phyloP scores from a whole-genome alignment of 2,888 invertebrate genomes.

The Diaperis boleti region DNA sequence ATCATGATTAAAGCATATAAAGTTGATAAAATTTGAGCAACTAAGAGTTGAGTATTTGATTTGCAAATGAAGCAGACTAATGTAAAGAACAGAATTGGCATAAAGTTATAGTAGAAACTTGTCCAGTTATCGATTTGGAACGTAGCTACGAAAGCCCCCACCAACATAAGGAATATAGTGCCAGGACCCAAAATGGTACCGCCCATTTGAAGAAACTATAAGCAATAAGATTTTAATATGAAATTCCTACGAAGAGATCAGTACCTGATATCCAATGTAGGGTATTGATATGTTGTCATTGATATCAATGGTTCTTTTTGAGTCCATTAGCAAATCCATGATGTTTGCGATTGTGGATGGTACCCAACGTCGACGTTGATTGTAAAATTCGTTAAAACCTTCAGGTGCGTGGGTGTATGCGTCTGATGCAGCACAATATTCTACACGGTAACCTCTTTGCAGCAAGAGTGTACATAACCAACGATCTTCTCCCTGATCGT shows the following conservation, averaged over 20 bases:
- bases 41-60: conserved; percentile 87
- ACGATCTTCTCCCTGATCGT: conserved; percentile 88
- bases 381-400: conserved; percentile 97
- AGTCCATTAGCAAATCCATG: conserved; percentile 94
- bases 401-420: conserved; percentile 99
- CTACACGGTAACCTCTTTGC: conserved; percentile 96
- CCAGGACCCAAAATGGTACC: conserved; percentile 98
- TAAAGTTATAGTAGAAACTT: conserved; percentile 93
- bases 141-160: conserved; percentile 98
- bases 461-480: conserved; percentile 97
- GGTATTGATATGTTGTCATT: conserved; percentile 97
- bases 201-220: conserved; percentile 88
- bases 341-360: conserved; percentile 99
- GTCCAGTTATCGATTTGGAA: conserved; percentile 98
- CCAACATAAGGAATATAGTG: conserved; percentile 99
- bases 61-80: conserved; percentile 94
- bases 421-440: conserved; percentile 99
- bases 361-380: conserved; percentile 98
- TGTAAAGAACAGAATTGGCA: conserved; percentile 93
- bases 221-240: conserved; percentile 34
- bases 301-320: conserved; percentile 92
- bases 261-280: conserved; percentile 87
- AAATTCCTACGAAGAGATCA: too few relatives aligned
- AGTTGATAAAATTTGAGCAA: conserved; percentile 96
- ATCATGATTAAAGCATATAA: conserved; percentile 98